A percentile compares a stretch with the other conserved stretches of the same genome.
phyloP scores from a whole-genome alignment of 2,888 invertebrate species.

The Tuta absoluta region DNA sequence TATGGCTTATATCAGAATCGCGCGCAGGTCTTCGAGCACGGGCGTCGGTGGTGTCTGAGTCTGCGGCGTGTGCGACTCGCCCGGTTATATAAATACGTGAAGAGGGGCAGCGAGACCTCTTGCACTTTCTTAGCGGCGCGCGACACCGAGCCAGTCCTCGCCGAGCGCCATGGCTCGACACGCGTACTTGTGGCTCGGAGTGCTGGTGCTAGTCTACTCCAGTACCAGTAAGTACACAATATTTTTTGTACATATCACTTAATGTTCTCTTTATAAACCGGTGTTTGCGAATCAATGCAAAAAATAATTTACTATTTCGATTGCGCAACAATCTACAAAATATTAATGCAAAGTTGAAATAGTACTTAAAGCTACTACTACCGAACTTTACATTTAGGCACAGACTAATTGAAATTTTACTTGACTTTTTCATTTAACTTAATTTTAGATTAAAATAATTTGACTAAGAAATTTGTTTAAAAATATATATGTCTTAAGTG shows the following conservation, averaged over 20 bases:
- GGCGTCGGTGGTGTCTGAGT: slow-evolving; percentile 50
- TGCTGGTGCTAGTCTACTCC: slow-evolving; percentile 70
- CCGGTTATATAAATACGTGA: slow-evolving; percentile 79
- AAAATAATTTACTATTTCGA: not conserved
- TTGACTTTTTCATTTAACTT: not conserved
- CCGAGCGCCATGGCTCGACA: slow-evolving; percentile 81
- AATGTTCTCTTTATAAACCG: not conserved
- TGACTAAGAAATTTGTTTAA: too few relatives aligned
- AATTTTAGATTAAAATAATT: not conserved
- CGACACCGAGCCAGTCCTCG: slow-evolving; percentile 69
- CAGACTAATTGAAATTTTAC: not conserved
- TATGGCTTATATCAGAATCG: slow-evolving; percentile 55
- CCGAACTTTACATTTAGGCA: not conserved
- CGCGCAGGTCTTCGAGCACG: slow-evolving; percentile 63
- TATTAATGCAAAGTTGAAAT: not conserved
- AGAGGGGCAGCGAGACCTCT: slow-evolving; percentile 78
- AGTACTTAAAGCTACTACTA: not conserved
- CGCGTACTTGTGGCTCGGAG: slow-evolving; percentile 76
- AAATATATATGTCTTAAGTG: too few relatives aligned
- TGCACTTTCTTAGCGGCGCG: slow-evolving; percentile 76
- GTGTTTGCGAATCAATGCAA: slow-evolving; percentile 3
- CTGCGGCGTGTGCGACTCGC: slow-evolving; percentile 57
- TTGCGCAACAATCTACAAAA: slow-evolving; percentile 1
- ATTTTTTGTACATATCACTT: slow-evolving; percentile 20
- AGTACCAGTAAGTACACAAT: slow-evolving; percentile 75